Percentiles rank a stretch among this genome's conserved stretches.
Conservation (phyloP, 30 jellyfish, hydroid and myxozoan species). For the Rhopilema esculentum region DNA sequence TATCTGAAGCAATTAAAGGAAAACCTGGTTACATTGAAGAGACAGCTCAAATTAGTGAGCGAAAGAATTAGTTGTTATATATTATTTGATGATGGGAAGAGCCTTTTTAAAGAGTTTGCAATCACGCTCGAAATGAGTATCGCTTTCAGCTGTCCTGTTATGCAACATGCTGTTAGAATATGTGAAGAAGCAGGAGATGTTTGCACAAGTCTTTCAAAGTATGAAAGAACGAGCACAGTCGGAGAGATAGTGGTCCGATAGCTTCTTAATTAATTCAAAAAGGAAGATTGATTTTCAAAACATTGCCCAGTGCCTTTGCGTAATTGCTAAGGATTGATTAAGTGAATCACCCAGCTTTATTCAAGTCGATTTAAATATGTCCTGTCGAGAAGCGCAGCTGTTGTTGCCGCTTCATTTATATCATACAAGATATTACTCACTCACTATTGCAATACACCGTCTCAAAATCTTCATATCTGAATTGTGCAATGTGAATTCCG, state of each 20-base stretch:
- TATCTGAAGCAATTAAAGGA: no score
- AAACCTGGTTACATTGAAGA: no score
- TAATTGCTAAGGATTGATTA: conserved; percentile 50
- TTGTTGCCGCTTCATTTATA: conserved; percentile 26
- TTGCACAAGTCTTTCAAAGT: conserved; percentile 7
- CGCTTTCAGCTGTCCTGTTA: conserved; percentile 60
- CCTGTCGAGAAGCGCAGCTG: conserved; percentile 63
- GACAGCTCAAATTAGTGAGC: not conserved
- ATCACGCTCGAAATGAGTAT: conserved; percentile 50
- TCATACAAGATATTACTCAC: conserved; percentile 41
- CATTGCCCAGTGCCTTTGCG: conserved; percentile 48
- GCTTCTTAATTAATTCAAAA: conserved; percentile 68
- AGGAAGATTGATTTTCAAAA: conserved; percentile 64
- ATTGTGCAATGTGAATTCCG: conserved; percentile 49
- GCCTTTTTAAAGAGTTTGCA: conserved; percentile 18
- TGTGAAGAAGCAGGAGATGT: conserved; percentile 13
- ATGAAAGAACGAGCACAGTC: conserved; percentile 40
- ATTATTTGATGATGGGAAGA: conserved; percentile 31
- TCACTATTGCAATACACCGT: conserved; percentile 33
- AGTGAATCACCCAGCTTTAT: conserved; percentile 36
- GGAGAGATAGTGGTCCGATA: conserved; percentile 55
- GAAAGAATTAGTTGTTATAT: conserved; percentile 10
- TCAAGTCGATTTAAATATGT: conserved; percentile 6
- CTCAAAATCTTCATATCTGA: conserved; percentile 46
- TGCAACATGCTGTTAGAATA: conserved; percentile 70